Evolutionary conservation across 2,797 vertebrate species (phyloP), one percentile per base, ranked within the genome.

Genomic region (Silurus lanzhouensis): DNA sequence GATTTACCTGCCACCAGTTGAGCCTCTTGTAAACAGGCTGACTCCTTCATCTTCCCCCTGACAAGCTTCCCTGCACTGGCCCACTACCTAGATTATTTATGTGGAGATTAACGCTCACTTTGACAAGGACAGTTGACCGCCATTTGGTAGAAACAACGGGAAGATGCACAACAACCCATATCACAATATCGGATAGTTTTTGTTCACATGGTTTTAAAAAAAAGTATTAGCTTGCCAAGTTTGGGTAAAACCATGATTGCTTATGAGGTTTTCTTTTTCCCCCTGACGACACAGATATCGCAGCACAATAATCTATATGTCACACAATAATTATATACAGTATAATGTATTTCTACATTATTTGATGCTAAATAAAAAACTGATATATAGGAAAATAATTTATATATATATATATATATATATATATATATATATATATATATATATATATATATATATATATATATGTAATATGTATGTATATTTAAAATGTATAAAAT

Each of bases 1-100:
- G 93, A 93, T 95, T 94, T 95, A 95, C 94, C 94, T 94, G 93
- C 94, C 95, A 93, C 92, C 90, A 89, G 88, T 93, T 91, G 89
- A 89, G 83, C 92, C 92, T 90, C 92, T 86, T 89, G 94, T 94
- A 95, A 95, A 95, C 93, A 94, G 87, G 87, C 89, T 85, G 89
- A 91, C 92, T 92, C 92, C 94, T 94, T 94, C 92, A 94, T 95
- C 94, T 94, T 93, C 91, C 90, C 87, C 90, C 90, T 91, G 92
- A 92, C 93, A 91, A 88, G 85, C 83, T 74, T 85, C 89, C 90
- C 89, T 91, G 90, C 83, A 27, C 92, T 91, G 85, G 90, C 86
- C 89, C 81, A 88, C 90, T 87, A 85, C 87, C 91, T 90, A 87
- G 91, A 87, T 91, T 95, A 93, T 94, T 95, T 95, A 92, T 92